Conservation (phyloP, 2,888 invertebrate species). For the Masnerella sp. region DNA sequence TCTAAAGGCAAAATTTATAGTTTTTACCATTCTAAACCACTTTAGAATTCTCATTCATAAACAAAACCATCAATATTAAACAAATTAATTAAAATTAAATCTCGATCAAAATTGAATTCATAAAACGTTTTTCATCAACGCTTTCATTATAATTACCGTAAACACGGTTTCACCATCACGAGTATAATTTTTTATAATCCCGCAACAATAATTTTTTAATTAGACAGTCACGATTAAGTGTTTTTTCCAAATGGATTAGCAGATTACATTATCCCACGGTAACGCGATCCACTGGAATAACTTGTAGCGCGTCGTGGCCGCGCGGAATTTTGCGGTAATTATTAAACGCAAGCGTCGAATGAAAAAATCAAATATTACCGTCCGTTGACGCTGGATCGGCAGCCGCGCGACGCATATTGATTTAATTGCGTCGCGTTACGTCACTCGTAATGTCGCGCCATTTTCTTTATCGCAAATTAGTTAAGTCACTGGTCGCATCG, state of each 20-base stretch:
- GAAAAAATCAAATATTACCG: conserved; percentile 11
- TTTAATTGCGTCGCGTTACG: conserved; percentile 18
- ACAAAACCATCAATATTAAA: too few relatives aligned
- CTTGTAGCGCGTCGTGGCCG: not conserved
- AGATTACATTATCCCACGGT: conserved; percentile 4
- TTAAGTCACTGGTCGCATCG: conserved; percentile 26
- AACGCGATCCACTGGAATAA: conserved; percentile 14
- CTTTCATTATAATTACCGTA: too few relatives aligned
- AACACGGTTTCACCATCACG: not conserved
- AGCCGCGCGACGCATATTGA: conserved; percentile 6
- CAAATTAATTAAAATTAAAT: too few relatives aligned
- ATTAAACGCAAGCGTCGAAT: conserved; percentile 7
- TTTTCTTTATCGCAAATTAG: conserved; percentile 26
- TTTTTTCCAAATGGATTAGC: conserved; percentile 4
- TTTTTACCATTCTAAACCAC: too few relatives aligned
- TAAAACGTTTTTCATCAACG: too few relatives aligned
- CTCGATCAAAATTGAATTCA: too few relatives aligned
- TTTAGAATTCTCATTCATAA: too few relatives aligned
- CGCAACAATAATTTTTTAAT: not conserved
- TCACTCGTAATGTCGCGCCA: conserved; percentile 12
- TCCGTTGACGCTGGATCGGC: conserved; percentile 2
- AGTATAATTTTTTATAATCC: too few relatives aligned
- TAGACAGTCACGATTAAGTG: not conserved
- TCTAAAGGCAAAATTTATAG: too few relatives aligned
- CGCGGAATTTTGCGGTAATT: conserved; percentile 10